These are phyloP conservation scores for Larimichthys crocea DNA, from an alignment of 2,113 vertebrate species.

Conservation along the genomic window DNA sequence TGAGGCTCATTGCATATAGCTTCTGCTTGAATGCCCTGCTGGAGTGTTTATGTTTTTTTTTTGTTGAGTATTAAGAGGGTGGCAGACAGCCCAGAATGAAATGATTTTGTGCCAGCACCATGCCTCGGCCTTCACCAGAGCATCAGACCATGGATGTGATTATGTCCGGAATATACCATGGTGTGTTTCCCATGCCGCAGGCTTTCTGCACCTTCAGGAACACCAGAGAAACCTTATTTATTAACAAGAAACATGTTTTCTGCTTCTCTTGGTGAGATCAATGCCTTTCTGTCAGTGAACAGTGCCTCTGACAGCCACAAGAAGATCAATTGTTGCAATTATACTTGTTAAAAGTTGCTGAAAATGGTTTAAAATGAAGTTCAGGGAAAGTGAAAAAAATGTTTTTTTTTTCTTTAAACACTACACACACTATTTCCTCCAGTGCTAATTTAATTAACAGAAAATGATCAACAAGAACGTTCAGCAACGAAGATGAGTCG, in stretches of 20 bases:
- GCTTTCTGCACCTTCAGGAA: not conserved
- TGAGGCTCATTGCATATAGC: conserved; percentile 20
- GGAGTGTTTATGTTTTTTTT: conserved; percentile 8
- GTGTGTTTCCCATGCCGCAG: not conserved
- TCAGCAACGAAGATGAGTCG: too few species aligned
- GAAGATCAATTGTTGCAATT: not conserved
- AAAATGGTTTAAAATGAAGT: not conserved
- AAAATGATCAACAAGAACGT: too few species aligned
- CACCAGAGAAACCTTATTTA: conserved; percentile 10
- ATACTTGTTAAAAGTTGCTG: not conserved
- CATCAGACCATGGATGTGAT: conserved; percentile 44
- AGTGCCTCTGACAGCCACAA: conserved; percentile 2
- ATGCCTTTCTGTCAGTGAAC: not conserved
- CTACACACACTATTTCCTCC: not conserved
- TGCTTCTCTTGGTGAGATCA: not conserved
- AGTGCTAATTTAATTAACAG: too few species aligned
- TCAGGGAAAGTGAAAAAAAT: too few species aligned
- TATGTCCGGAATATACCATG: conserved; percentile 22
- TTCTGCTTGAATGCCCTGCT: not conserved
- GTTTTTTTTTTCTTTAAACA: too few species aligned
- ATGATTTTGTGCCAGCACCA: conserved; percentile 38
- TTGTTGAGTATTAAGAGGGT: conserved; percentile 35
- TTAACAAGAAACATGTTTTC: conserved; percentile 5
- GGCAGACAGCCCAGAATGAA: conserved; percentile 35
- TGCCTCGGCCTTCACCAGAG: conserved; percentile 27